Percentiles rank a stretch among this genome's conserved stretches.
phyloP scores from a whole-genome alignment of 2,113 vertebrate species.

The Eulacestoma nigropectus region DNA sequence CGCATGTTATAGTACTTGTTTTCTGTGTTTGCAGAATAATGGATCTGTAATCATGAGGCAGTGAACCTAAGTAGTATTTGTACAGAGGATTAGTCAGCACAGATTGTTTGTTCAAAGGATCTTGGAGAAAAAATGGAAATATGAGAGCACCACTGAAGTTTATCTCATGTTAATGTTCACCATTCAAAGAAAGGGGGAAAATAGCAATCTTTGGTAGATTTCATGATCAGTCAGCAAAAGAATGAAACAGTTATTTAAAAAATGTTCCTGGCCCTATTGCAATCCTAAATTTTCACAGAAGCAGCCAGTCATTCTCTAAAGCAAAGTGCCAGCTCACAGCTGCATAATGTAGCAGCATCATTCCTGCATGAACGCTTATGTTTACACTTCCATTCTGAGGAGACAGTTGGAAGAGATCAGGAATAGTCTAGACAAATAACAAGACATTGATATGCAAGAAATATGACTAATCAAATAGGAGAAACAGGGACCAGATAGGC shows the following conservation, averaged over 20 bases:
- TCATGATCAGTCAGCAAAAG: neutral
- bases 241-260: neutral
- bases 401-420: neutral
- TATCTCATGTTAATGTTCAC: neutral
- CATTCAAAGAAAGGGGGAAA: neutral
- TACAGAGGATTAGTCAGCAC: neutral
- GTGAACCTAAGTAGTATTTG: neutral
- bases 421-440: neutral
- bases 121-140: neutral
- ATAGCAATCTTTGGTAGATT: neutral
- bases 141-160: neutral
- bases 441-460: neutral
- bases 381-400: neutral
- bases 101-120: neutral
- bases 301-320: neutral
- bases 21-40: neutral
- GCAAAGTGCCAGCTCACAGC: neutral
- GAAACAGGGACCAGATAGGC: neutral
- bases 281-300: neutral
- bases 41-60: neutral
- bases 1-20: neutral
- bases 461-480: neutral
- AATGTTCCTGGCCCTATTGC: neutral
- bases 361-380: neutral
- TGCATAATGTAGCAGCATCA: neutral